Evolutionary conservation across 2,797 vertebrate species (phyloP).

Genomic region (Menidia menidia): DNA sequence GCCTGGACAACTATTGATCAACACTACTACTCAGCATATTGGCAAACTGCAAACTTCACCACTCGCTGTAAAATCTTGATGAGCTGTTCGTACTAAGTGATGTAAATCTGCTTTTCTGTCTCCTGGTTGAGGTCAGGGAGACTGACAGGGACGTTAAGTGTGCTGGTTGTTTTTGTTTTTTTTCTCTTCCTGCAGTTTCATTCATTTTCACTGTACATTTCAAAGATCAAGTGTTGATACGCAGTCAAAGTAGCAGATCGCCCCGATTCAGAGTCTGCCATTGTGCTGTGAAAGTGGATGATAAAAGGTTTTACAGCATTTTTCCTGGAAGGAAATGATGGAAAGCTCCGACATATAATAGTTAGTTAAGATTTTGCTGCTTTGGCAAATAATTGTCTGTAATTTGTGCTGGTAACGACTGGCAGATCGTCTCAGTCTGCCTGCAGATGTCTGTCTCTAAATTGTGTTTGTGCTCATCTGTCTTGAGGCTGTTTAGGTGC

Average conservation of each 20-base stretch:
- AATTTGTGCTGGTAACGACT: slow-evolving; percentile 32
- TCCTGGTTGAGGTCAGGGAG: slow-evolving; percentile 34
- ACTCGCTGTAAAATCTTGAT: slow-evolving; percentile 23
- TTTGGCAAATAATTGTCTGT: slow-evolving; percentile 32
- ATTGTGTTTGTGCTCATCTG: slow-evolving; percentile 34
- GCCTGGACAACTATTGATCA: too few species aligned
- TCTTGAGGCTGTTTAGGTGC: slow-evolving; percentile 39
- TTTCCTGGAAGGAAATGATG: slow-evolving; percentile 25
- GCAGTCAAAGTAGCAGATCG: background rate
- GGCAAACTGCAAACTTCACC: background rate
- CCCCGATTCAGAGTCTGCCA: slow-evolving; percentile 18
- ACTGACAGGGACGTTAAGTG: background rate
- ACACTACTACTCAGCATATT: too few species aligned
- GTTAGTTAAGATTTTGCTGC: slow-evolving; percentile 21
- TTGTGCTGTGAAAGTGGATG: slow-evolving; percentile 11
- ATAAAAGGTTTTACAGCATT: slow-evolving; percentile 22
- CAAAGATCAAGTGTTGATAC: slow-evolving; percentile 2
- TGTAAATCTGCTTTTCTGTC: background rate
- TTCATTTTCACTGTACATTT: background rate
- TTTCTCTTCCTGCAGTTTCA: background rate
- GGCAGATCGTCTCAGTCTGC: slow-evolving; percentile 31
- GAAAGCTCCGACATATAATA: slow-evolving; percentile 31
- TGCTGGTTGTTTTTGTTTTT: background rate
- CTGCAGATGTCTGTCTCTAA: slow-evolving; percentile 24
- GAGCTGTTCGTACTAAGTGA: slow-evolving; percentile 1